Percentiles rank a stretch among this genome's conserved stretches.
phyloP scores from a whole-genome alignment of 2,888 invertebrate genomes.

The Athalia circularis region DNA sequence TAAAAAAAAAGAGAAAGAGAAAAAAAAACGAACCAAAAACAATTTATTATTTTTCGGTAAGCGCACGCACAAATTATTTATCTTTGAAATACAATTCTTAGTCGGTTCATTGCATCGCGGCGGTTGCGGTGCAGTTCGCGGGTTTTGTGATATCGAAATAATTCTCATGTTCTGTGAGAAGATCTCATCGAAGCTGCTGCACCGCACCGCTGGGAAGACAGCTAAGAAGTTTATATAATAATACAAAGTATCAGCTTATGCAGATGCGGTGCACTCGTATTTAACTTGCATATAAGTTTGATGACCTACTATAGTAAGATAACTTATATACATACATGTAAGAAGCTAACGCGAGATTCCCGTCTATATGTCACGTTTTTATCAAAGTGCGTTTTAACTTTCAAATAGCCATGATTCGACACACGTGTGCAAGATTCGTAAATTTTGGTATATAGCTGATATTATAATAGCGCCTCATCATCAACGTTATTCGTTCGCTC shows the following conservation, averaged over 20 bases:
- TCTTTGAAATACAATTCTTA: no score
- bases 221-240: neutral
- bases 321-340: slow-evolving; percentile 48
- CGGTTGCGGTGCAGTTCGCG: no score
- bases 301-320: slow-evolving; percentile 66
- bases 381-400: slow-evolving; percentile 58
- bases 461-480: no score
- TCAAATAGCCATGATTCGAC: slow-evolving; percentile 50
- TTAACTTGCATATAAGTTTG: slow-evolving; percentile 59
- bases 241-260: neutral
- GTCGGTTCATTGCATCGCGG: no score
- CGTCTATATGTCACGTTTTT: slow-evolving; percentile 64
- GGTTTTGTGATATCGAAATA: slow-evolving; percentile 48
- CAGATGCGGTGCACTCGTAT: slow-evolving; percentile 11
- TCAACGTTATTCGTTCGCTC: no score
- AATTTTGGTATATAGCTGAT: neutral
- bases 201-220: neutral
- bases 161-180: slow-evolving; percentile 63
- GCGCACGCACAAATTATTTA: no score
- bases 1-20: no score
- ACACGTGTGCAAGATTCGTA: slow-evolving; percentile 8
- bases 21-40: no score
- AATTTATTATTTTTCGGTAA: no score
- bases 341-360: slow-evolving; percentile 57
- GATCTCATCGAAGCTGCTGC: slow-evolving; percentile 22